Evolutionary conservation across 2,113 vertebrate genomes (phyloP).

Genomic region (Myrmecobius fasciatus): DNA sequence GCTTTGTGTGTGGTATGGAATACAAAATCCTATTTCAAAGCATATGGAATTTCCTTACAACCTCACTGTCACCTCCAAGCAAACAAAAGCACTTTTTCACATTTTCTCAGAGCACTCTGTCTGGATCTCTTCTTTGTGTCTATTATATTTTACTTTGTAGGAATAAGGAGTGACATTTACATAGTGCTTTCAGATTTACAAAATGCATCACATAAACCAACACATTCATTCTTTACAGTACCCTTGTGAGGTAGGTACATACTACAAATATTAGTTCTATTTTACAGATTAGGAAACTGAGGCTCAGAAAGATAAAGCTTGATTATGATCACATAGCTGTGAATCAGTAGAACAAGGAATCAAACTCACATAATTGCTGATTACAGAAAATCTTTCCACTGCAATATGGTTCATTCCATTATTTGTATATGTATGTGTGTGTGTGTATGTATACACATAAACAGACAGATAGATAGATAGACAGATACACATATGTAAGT

Average conservation of each 20-base stretch:
- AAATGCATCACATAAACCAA: not conserved
- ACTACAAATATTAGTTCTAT: not conserved
- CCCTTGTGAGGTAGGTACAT: not conserved
- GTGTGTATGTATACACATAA: too few species aligned
- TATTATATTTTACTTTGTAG: not conserved
- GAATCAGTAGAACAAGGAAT: not conserved
- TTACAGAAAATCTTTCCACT: not conserved
- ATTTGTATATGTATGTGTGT: not conserved
- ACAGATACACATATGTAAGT: too few species aligned
- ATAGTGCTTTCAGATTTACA: not conserved
- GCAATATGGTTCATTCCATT: not conserved
- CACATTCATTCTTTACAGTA: not conserved
- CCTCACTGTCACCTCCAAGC: not conserved
- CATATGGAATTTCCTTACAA: not conserved
- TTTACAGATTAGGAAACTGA: not conserved
- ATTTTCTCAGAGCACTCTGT: not conserved
- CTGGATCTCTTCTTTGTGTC: not conserved
- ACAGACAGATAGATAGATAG: too few species aligned
- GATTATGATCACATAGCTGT: not conserved
- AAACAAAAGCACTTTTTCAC: not conserved
- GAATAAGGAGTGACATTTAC: not conserved
- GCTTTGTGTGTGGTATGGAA: not conserved
- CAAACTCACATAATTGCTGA: not conserved
- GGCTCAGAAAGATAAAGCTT: not conserved
- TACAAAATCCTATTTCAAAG: not conserved